Conservation (phyloP, 2,113 vertebrate species). For the Aegithalos caudatus region DNA sequence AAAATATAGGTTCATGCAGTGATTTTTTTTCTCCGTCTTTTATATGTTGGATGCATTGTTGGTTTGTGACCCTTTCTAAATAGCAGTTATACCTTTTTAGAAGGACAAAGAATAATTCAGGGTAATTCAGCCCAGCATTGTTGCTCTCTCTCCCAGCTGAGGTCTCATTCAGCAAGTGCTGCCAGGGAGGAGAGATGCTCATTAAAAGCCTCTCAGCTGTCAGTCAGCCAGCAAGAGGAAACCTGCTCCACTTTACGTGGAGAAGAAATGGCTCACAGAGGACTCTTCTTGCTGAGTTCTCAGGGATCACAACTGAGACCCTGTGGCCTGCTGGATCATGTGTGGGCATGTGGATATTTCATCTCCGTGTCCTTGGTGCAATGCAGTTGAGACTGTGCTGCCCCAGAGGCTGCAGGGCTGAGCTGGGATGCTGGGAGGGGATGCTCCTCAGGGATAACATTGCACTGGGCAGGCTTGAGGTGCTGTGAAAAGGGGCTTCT, state of each 20-base stretch:
- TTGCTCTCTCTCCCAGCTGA: background rate
- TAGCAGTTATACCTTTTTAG: background rate
- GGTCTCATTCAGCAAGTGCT: background rate
- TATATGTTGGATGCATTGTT: background rate
- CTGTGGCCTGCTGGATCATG: background rate
- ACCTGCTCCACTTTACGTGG: accelerated
- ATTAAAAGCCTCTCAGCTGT: background rate
- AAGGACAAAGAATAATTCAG: background rate
- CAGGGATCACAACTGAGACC: background rate
- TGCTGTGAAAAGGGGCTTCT: background rate
- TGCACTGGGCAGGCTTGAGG: background rate
- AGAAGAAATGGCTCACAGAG: background rate
- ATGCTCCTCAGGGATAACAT: accelerated
- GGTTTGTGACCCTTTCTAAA: background rate
- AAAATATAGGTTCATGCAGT: background rate
- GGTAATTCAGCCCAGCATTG: background rate
- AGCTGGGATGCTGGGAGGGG: background rate
- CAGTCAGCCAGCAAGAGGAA: background rate
- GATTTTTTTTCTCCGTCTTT: background rate
- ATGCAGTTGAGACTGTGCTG: background rate
- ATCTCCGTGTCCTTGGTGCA: background rate
- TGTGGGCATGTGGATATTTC: background rate
- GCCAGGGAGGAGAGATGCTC: background rate
- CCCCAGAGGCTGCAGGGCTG: background rate
- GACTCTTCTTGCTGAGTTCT: background rate